Percentiles rank a stretch among this genome's conserved stretches.
Conservation (phyloP, 92 coral and sea anemone genomes). For the Phenganax marumi region DNA sequence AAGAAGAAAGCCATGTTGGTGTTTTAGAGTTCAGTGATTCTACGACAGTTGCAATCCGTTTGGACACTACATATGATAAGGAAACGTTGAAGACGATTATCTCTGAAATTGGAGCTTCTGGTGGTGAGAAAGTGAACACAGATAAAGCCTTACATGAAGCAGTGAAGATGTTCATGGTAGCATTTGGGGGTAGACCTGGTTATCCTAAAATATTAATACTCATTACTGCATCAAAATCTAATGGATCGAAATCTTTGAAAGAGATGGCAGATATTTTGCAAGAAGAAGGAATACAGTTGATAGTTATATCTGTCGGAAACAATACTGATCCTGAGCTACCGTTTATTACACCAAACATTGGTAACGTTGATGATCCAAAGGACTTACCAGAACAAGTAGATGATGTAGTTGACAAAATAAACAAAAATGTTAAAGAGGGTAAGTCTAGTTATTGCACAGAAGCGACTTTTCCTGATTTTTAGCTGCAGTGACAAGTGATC, state of each 20-base stretch:
- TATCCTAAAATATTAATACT: slow-evolving; percentile 65
- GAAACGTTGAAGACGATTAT: slow-evolving; percentile 13
- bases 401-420: slow-evolving; percentile 27
- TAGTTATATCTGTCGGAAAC: slow-evolving; percentile 62
- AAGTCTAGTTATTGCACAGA: background rate
- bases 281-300: slow-evolving; percentile 61
- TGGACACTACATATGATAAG: slow-evolving; percentile 10
- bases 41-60: slow-evolving; percentile 54
- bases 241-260: slow-evolving; percentile 52
- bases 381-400: slow-evolving; percentile 21
- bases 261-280: slow-evolving; percentile 62
- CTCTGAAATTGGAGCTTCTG: slow-evolving; percentile 11
- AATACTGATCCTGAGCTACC: slow-evolving; percentile 45
- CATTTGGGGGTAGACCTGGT: slow-evolving; percentile 41
- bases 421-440: slow-evolving; percentile 26
- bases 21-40: slow-evolving; percentile 68
- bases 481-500: too few species aligned
- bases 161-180: slow-evolving; percentile 14
- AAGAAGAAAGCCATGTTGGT: slow-evolving; percentile 70
- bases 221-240: slow-evolving; percentile 52
- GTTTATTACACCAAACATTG: slow-evolving; percentile 13
- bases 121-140: slow-evolving; percentile 16
- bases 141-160: slow-evolving; percentile 31
- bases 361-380: slow-evolving; percentile 20
- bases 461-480: too few species aligned